phyloP scores from a whole-genome alignment of 2,113 vertebrate species.

The Daubentonia madagascariensis region DNA sequence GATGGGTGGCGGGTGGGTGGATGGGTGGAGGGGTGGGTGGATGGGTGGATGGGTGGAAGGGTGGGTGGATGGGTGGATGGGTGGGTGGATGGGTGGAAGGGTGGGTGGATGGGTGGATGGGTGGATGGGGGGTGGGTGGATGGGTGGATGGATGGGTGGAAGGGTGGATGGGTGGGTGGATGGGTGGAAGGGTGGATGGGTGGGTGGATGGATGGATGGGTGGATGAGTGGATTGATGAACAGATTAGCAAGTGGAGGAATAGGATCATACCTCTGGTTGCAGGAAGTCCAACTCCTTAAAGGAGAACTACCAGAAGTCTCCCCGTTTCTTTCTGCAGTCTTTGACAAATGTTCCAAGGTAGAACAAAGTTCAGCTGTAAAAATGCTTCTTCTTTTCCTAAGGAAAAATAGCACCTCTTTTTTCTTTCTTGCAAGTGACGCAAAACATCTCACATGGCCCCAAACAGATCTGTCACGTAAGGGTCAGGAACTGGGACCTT shows the following conservation, averaged over 20 bases:
- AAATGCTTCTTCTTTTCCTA: constrained; percentile 18
- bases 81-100: neutral
- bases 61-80: too few relatives aligned
- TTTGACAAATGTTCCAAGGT: neutral
- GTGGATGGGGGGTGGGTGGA: neutral
- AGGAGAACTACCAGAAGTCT: neutral
- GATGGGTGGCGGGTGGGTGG: neutral
- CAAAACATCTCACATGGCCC: constrained; percentile 41
- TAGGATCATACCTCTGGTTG: neutral
- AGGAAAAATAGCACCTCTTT: constrained; percentile 30
- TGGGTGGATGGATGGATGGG: too few relatives aligned
- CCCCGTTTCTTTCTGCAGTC: neutral
- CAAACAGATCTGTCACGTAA: constrained; percentile 46
- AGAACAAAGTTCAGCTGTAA: neutral
- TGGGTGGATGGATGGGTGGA: too few relatives aligned
- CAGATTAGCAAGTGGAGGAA: neutral
- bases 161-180: neutral
- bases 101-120: neutral
- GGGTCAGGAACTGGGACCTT: constrained; percentile 45
- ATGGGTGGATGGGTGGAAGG: neutral
- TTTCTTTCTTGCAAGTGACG: constrained; percentile 27
- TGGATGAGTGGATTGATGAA: too few relatives aligned
- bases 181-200: neutral
- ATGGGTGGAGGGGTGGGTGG: neutral
- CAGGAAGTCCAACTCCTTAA: neutral